These are phyloP conservation scores for Rhagoletis pomonella DNA, from an alignment of 1,140 invertebrate genomes.

Conservation along the genomic window DNA sequence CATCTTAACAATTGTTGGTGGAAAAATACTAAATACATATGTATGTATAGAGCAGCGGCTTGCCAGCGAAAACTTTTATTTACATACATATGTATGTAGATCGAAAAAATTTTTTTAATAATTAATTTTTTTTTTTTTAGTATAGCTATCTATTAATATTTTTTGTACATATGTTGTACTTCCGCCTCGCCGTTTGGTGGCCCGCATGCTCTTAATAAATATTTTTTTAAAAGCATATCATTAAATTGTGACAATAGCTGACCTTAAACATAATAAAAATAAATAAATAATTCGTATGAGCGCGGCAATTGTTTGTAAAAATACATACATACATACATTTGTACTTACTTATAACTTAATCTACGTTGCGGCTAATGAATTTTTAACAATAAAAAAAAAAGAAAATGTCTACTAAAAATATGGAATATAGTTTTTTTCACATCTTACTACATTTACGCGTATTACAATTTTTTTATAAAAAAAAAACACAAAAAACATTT, in stretches of 20 bases:
- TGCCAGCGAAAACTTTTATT: too few relatives aligned
- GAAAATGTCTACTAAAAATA: not conserved
- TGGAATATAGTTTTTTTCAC: not conserved
- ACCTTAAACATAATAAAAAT: constrained; percentile 45
- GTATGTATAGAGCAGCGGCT: too few relatives aligned
- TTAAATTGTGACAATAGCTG: constrained; percentile 30
- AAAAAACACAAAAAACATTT: not conserved
- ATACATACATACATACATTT: not conserved
- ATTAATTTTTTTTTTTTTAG: not conserved
- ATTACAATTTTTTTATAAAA: constrained; percentile 18
- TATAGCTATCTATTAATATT: not conserved
- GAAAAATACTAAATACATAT: too few relatives aligned
- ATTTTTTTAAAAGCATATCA: not conserved
- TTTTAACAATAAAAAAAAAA: not conserved
- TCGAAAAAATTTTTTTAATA: not conserved
- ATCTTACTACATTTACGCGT: not conserved
- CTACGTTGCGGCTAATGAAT: not conserved
- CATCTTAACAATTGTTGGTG: not conserved
- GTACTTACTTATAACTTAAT: not conserved
- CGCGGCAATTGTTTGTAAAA: not conserved
- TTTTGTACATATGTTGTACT: not conserved
- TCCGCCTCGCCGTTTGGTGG: not conserved
- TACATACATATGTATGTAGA: too few relatives aligned
- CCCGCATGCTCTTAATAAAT: not conserved
- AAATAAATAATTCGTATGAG: not conserved